Evolutionary conservation across 2,113 vertebrate species (phyloP), one percentile per base, ranked within the genome.

Genomic region (Xiphophorus maculatus): DNA sequence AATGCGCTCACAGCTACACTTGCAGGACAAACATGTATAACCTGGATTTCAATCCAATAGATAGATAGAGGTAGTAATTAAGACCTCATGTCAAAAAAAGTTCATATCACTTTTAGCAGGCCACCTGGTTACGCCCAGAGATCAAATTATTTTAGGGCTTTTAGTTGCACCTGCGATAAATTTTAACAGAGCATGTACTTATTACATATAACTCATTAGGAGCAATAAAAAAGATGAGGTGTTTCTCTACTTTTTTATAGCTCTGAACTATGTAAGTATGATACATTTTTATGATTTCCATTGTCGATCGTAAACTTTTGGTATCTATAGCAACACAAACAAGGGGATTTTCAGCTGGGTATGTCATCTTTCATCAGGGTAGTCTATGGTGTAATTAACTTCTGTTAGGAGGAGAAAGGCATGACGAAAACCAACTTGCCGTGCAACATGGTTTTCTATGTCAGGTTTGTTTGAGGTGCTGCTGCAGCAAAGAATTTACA

Each of bases 401-500:
- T 35, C 37, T 58, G 35, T 76, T 77, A 17, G 75, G 32, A 54
- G 66, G 72, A 77, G 40, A 77, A 44, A 69, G 25, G 70, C 54
- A 66, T 69, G 58, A 70, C 42, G 42, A 17, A 75, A 68, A 10
- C 15, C 40, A 42, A 58, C 69, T 27, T 0, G 65, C 71, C 73
- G 54, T 65, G 40, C 44, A 66, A 27, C 73, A 58, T 71, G 67
- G 58, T 75, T 65, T 85, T 60, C 44, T 14, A 63, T 80, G 69
- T 86, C 75, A 82, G 79, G 71, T 84, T 81, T 71, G 75, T 66
- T 40, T 78, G 65, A 82, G 77, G 77, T 77, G 66, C 77, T 71
- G 73, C 58, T 81, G 82, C 73, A 75, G 70, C 54, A 66, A 87
- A 77, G 71, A 81, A 77, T 84, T 82, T 79, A 69, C 74, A 81